phyloP scores from a whole-genome alignment of 2,797 vertebrate species.

The Halcyon smyrnensis region DNA sequence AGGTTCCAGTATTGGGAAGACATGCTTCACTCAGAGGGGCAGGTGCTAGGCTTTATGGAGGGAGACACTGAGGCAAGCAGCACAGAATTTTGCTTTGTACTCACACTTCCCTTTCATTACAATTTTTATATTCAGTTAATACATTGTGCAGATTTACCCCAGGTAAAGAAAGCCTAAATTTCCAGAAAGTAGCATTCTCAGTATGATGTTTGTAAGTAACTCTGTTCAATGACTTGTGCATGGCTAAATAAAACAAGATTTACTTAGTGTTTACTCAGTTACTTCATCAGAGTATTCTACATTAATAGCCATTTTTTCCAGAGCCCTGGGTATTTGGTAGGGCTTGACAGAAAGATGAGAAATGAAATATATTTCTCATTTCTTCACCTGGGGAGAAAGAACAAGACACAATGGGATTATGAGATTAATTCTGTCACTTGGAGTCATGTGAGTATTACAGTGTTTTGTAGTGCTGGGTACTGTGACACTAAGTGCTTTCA shows the following conservation, averaged over 20 bases:
- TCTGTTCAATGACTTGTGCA: not conserved
- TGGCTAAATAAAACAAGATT: not conserved
- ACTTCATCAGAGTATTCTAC: not conserved
- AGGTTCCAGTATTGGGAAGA: not conserved
- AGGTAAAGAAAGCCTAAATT: not conserved
- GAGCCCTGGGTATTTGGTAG: not conserved
- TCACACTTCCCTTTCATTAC: not conserved
- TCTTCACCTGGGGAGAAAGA: not conserved
- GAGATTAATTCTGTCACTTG: not conserved
- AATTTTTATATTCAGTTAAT: not conserved
- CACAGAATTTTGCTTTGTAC: not conserved
- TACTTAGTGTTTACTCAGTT: not conserved
- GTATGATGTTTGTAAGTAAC: not conserved
- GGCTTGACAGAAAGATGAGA: not conserved
- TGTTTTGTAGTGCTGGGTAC: not conserved
- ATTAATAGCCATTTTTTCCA: not conserved
- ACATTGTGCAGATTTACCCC: not conserved
- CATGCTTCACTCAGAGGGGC: accelerated
- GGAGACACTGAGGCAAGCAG: not conserved
- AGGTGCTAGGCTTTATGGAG: not conserved
- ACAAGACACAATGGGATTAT: not conserved
- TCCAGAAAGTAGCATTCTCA: not conserved
- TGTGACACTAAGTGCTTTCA: not conserved
- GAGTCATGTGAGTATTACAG: not conserved
- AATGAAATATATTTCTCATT: not conserved